Base-by-base conservation (phyloP, 2,113 vertebrate species). In the Struthio camelus region DNA sequence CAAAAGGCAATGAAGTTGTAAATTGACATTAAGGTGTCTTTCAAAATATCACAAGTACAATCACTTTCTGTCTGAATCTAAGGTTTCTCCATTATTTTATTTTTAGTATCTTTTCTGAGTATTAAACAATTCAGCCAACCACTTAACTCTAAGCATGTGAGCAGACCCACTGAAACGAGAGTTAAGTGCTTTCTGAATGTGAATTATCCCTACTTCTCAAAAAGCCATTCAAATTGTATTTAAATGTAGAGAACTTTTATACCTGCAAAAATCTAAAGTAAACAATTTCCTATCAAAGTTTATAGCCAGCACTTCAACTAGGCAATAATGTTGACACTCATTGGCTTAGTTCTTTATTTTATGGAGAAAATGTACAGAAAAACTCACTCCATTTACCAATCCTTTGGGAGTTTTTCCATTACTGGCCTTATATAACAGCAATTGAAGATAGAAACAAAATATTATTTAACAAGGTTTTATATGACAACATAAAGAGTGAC, bases 381-480 rank as follows among this genome's bases (percentile, higher is more conserved):
- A 93, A 40, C 59, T 93, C 78, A 77, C 13, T 93, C 30, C 64
- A 65, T 86, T 93, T 93, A 93, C 72, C 76, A 90, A 6, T 79
- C 94, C 89, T 93, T 81, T 83, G 90, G 90, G 97, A 96, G 90
- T 89, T 79, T 97, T 97, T 98, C 96, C 96, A 96, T 97, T 97
- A 97, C 96, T 97, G 91, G 90, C 86, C 94, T 97, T 97, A 87
- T 71, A 77, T 96, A 97, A 96, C 93, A 96, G 94, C 61, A 85
- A 93, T 85, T 76, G 78, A 97, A 97, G 95, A 98, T 92, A 94
- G 92, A 98, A 98, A 97, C 96, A 96, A 98, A 98, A 98, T 98
- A 98, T 98, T 98, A 98, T 98, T 98, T 97, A 96, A 98, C 98
- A 98, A 96, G 95, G 93, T 98, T 97, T 98, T 97, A 97, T 97